Base-by-base conservation (phyloP, 2,888 invertebrate genomes). In the Drosophila mettleri region DNA sequence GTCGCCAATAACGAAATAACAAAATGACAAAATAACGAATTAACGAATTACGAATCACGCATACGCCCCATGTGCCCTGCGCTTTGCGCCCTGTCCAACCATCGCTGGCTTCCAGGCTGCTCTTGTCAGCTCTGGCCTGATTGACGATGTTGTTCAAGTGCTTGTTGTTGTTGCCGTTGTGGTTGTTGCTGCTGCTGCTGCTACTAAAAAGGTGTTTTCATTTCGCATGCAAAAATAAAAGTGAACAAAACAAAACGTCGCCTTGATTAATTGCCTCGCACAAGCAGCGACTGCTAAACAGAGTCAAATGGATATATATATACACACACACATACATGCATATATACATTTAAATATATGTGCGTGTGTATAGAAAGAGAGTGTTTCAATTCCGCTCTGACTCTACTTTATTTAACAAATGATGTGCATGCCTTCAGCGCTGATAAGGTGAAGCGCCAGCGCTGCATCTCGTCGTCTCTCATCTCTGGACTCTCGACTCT, bases 201-300 rank as follows among this genome's bases (percentile, higher is more conserved):
- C 73, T 73, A 74, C 69, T 73, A 82, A 82, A 86, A 88, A 86
- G 75, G 88, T 85, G 85, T 86, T 86, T 84, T 79, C 81, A 83
- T 83, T 89, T 84, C 78, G 86, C 81, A 86, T 87, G 76, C 75
- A 33, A 48, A 48, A 33, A 10, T 9, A 27, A 70, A 27, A n/a
- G 14, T 24, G 24, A 43, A 3, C 9, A 6, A 39, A 12, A 22
- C 24, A 77, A 88, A 86, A 80, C 63, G 77, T 78, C 66, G 70
- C 69, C 61, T 87, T 90, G 90, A 90, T 90, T 90, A 90, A 90
- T 90, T 91, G 90, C 85, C 81, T 83, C 70, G 79, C 84, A 78
- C 86, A 88, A 86, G 86, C 87, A 77, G 54, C 61, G 58, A 24
- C 57, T 20, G 39, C 33, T 45, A 18, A 45, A 29, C 16, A 45